phyloP scores from a whole-genome alignment of 2,797 vertebrate genomes.

The Podargus strigoides region DNA sequence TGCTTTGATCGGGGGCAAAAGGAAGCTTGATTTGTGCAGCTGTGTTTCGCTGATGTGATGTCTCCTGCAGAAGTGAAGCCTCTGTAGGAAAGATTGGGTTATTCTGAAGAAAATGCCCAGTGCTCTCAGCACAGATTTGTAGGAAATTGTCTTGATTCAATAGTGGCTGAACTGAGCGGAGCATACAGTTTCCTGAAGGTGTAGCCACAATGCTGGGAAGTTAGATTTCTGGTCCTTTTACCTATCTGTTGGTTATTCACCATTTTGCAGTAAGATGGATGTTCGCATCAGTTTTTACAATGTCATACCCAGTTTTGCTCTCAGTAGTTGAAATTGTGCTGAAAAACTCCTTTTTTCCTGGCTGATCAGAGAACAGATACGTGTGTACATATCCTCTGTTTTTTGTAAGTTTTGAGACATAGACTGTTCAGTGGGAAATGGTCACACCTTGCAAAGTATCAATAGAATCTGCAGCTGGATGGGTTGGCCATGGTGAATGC shows the following conservation, averaged over 20 bases:
- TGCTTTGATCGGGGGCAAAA: neutral
- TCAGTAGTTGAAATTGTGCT: neutral
- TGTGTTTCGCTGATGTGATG: accelerated
- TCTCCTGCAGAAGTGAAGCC: neutral
- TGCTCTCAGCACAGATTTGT: neutral
- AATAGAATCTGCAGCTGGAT: neutral
- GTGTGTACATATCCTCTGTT: neutral
- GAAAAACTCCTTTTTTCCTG: neutral
- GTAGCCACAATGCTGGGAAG: neutral
- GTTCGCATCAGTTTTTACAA: neutral
- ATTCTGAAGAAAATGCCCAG: neutral
- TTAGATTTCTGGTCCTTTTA: neutral
- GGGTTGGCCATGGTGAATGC: neutral
- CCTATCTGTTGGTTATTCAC: neutral
- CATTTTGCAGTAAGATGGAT: neutral
- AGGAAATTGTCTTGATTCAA: neutral
- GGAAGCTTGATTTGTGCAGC: neutral
- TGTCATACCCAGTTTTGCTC: neutral
- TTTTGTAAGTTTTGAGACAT: neutral
- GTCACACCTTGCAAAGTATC: neutral
- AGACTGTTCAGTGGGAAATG: neutral
- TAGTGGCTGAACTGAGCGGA: neutral
- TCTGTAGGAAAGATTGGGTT: neutral
- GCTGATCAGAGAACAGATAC: neutral
- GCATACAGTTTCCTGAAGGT: neutral